Evolutionary conservation across 2,797 vertebrate genomes (phyloP).

Genomic region (Lagodon rhomboides): DNA sequence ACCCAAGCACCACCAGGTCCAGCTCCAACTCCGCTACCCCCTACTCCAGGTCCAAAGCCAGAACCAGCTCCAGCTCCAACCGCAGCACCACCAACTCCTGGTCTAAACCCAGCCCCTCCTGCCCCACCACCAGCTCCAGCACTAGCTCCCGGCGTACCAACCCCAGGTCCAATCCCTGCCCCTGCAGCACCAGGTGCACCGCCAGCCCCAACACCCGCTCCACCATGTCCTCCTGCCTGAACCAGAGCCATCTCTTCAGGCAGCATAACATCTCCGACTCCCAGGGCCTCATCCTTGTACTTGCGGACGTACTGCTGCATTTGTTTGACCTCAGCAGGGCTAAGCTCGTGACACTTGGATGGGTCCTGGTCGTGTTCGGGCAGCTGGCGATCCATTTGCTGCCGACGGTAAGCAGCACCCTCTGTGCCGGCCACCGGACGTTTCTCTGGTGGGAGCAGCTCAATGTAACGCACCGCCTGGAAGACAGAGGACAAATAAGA

Average conservation of each 20-base stretch:
- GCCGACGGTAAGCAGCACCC: conserved; percentile 95
- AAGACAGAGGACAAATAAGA: background rate
- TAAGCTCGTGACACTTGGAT: conserved; percentile 94
- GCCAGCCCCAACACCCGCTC: background rate
- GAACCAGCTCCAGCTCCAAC: conserved; percentile 53
- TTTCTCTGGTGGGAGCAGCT: conserved; percentile 95
- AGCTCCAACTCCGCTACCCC: conserved; percentile 19
- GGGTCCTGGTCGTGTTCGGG: conserved; percentile 99
- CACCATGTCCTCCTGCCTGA: conserved; percentile 47
- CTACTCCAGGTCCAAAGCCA: conserved; percentile 50
- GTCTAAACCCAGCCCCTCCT: conserved; percentile 53
- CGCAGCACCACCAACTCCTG: conserved; percentile 30
- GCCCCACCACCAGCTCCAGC: conserved; percentile 8
- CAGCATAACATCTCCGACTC: conserved; percentile 93
- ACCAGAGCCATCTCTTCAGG: conserved; percentile 87
- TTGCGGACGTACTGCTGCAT: conserved; percentile 98
- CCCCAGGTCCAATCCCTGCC: conserved; percentile 52
- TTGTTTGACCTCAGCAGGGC: conserved; percentile 92
- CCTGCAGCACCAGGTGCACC: conserved; percentile 19
- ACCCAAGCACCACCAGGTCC: conserved; percentile 52
- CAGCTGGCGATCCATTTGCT: conserved; percentile 97
- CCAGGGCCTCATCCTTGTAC: conserved; percentile 96
- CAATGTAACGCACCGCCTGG: conserved; percentile 95
- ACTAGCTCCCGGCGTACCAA: conserved; percentile 52
- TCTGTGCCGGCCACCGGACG: conserved; percentile 93